A percentile compares a stretch with the other conserved stretches of the same genome.
These are phyloP conservation scores for Acleris holmiana DNA, from an alignment of 2,888 invertebrate species.

Conservation along the genomic window DNA sequence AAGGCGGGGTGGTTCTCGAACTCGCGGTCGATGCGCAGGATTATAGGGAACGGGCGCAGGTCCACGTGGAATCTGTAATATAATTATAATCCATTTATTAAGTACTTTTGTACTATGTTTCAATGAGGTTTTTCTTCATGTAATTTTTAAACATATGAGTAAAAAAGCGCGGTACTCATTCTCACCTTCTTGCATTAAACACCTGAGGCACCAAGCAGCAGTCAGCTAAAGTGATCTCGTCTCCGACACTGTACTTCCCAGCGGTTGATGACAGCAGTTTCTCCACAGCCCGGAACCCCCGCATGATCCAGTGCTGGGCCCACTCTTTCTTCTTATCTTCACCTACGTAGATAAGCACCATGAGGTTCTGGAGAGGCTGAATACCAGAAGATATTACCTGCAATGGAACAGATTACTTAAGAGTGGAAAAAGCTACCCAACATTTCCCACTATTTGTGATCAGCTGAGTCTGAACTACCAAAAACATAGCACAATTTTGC, in stretches of 20 bases:
- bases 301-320: constrained; percentile 96
- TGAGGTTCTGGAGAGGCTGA: constrained; percentile 97
- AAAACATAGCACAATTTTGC: too few species aligned
- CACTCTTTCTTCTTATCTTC: constrained; percentile 96
- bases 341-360: constrained; percentile 93
- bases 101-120: too few species aligned
- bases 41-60: constrained; percentile 94
- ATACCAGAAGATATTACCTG: constrained; percentile 95
- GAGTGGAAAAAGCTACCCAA: too few species aligned
- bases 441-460: too few species aligned
- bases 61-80: constrained; percentile 94
- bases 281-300: constrained; percentile 96
- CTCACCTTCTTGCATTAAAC: constrained; percentile 94
- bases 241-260: constrained; percentile 96
- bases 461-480: too few species aligned
- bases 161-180: background rate
- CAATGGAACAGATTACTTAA: constrained; percentile 39
- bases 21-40: constrained; percentile 93
- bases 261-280: constrained; percentile 92
- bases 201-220: constrained; percentile 98
- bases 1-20: constrained; percentile 95
- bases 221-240: constrained; percentile 97
- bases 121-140: too few species aligned
- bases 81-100: background rate
- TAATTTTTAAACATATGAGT: too few species aligned